Percentiles rank a stretch among this genome's conserved stretches.
phyloP scores from a whole-genome alignment of 2,113 vertebrate genomes.

The Limanda limanda region DNA sequence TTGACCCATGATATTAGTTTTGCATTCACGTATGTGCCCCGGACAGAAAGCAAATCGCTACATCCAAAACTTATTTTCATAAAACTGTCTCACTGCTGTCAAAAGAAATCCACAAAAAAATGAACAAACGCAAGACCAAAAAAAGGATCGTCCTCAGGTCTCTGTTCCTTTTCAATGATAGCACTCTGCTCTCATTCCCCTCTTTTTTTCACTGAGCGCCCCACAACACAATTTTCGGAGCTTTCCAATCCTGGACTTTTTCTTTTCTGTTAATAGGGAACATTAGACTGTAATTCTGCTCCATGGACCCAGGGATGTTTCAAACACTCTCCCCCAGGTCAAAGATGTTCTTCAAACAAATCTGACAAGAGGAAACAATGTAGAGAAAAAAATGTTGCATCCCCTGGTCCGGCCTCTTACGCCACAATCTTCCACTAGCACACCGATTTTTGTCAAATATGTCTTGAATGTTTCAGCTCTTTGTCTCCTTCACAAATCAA shows the following conservation, averaged over 20 bases:
- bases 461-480: slow-evolving; percentile 9
- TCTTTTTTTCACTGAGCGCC: slow-evolving; percentile 23
- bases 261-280: slow-evolving; percentile 35
- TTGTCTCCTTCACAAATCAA: slow-evolving; percentile 15
- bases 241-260: slow-evolving; percentile 39
- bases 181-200: slow-evolving; percentile 20
- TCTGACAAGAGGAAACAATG: background rate
- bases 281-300: slow-evolving; percentile 42
- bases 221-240: slow-evolving; percentile 44
- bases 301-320: slow-evolving; percentile 24
- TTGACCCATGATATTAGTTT: too few species aligned
- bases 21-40: too few species aligned
- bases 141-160: too few species aligned
- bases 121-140: background rate
- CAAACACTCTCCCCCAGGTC: slow-evolving; percentile 9
- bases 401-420: background rate
- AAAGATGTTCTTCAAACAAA: slow-evolving; percentile 7
- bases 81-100: background rate
- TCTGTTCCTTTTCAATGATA: slow-evolving; percentile 6
- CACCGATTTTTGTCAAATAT: background rate
- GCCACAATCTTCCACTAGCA: background rate
- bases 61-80: background rate
- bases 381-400: too few species aligned
- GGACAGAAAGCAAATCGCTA: background rate
- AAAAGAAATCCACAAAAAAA: slow-evolving; percentile 7